These are phyloP conservation scores for Diploptera punctata DNA, from an alignment of 2,888 invertebrate species.

Conservation along the genomic window DNA sequence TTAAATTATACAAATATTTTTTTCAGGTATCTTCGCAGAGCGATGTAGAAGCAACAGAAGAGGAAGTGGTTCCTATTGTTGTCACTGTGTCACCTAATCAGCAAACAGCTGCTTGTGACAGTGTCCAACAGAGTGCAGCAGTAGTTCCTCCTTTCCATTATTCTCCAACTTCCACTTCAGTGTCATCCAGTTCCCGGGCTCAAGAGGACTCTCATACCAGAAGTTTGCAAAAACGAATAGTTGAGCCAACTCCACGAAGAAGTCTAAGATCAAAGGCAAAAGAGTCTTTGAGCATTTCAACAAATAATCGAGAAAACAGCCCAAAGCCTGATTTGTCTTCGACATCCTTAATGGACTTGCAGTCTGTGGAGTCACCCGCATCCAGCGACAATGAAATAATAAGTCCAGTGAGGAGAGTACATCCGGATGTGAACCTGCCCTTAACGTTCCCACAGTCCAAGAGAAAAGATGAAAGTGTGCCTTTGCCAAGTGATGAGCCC, in stretches of 20 bases:
- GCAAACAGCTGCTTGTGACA: neutral
- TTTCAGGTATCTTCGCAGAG: no score
- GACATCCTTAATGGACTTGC: neutral
- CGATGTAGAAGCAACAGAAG: neutral
- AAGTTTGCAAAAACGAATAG: neutral
- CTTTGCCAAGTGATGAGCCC: neutral
- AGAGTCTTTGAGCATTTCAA: neutral
- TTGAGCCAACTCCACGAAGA: neutral
- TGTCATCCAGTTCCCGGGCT: neutral
- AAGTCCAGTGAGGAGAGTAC: neutral
- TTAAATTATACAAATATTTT: no score
- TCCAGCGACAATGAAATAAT: no score
- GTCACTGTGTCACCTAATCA: neutral
- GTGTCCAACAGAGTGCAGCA: no score
- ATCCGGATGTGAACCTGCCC: neutral
- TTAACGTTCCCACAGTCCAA: neutral
- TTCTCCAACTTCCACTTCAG: no score
- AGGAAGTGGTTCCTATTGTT: neutral
- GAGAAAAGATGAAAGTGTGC: conserved; percentile 10
- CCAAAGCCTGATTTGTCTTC: neutral
- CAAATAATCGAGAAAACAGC: neutral
- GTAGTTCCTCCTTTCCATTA: neutral
- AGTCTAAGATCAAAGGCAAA: neutral
- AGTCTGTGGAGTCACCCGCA: no score
- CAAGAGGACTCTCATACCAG: neutral